Conservation (phyloP, 2,113 vertebrate species). For the Nerophis lumbriciformis region DNA sequence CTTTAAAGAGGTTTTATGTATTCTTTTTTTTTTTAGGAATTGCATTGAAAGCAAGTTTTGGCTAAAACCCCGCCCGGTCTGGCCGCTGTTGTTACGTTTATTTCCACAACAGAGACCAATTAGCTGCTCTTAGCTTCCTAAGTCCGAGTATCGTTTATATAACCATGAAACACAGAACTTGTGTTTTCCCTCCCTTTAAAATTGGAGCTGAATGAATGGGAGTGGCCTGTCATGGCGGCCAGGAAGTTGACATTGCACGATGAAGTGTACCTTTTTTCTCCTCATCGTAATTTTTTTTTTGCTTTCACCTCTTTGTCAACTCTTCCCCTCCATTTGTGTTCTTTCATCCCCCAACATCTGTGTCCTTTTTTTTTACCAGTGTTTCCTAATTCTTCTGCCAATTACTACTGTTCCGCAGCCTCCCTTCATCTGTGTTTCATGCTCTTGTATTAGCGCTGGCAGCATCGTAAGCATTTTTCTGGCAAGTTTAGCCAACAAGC, state of each 20-base stretch:
- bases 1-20: no score
- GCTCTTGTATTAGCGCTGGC: no score
- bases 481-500: no score
- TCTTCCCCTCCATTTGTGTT: slow-evolving; percentile 9
- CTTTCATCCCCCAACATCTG: slow-evolving; percentile 10
- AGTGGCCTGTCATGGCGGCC: slow-evolving; percentile 43
- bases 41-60: neutral
- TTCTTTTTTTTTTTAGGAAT: neutral
- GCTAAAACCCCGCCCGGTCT: neutral
- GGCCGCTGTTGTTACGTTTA: neutral
- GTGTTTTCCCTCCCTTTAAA: neutral
- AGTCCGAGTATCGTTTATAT: neutral
- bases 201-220: slow-evolving; percentile 41
- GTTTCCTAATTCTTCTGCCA: neutral
- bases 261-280: neutral
- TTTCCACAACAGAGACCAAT: neutral
- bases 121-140: neutral
- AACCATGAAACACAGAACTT: neutral
- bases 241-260: slow-evolving; percentile 22
- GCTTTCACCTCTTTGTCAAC: slow-evolving; percentile 12
- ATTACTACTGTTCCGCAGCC: no score
- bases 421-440: no score
- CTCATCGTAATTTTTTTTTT: slow-evolving; percentile 7
- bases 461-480: no score
- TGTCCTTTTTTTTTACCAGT: slow-evolving; percentile 1